phyloP scores from a whole-genome alignment of 2,113 vertebrate species.

The Passer montanus region DNA sequence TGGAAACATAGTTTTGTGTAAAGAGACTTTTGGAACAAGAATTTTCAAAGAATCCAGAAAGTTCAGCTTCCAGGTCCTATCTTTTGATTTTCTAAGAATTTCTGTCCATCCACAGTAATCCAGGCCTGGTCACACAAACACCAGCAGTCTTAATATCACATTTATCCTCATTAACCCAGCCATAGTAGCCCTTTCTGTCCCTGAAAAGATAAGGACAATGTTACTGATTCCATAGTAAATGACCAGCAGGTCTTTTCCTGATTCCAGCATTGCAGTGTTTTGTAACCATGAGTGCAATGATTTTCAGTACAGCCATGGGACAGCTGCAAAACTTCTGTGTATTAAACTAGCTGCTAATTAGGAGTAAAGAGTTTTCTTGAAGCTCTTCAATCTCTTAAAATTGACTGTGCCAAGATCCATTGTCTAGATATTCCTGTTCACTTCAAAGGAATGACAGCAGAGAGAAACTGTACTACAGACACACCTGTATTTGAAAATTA shows the following conservation, averaged over 20 bases:
- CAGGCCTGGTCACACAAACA: neutral
- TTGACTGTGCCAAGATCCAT: neutral
- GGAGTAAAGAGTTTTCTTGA: constrained; percentile 35
- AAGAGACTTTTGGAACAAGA: neutral
- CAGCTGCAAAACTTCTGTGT: neutral
- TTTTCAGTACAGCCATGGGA: neutral
- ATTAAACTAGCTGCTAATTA: constrained; percentile 18
- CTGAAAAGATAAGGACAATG: neutral
- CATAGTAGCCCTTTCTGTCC: neutral
- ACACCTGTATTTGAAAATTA: neutral
- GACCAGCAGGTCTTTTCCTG: neutral
- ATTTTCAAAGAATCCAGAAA: neutral
- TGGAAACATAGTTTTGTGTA: neutral
- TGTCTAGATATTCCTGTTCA: neutral
- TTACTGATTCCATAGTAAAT: neutral
- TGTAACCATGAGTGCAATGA: neutral
- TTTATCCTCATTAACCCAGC: neutral
- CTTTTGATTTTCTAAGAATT: neutral
- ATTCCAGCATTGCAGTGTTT: neutral
- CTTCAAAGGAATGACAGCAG: constrained; percentile 23
- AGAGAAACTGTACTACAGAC: neutral
- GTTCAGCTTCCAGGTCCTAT: neutral
- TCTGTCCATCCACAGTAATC: neutral
- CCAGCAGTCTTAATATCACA: neutral
- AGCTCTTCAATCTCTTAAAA: constrained; percentile 35